Evolutionary conservation across 2,797 vertebrate genomes (phyloP), one percentile per base, ranked within the genome.

Genomic region (Sebastes matsubarae): DNA sequence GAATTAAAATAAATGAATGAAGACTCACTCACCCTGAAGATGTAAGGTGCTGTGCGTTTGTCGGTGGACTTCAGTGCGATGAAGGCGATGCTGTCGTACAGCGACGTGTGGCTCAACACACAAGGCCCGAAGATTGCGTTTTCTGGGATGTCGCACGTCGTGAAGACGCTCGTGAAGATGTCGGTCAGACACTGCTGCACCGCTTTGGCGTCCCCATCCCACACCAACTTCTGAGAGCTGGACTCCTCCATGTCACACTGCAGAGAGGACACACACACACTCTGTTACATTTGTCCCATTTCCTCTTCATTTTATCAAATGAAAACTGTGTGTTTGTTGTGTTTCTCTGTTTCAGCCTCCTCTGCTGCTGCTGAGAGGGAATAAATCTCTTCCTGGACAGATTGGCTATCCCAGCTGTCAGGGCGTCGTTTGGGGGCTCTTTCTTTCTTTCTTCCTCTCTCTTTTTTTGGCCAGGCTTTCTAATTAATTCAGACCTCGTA

Each of bases 51-150:
- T 0, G 98, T 99, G 85, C 98, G 96, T 79, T 99, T 99, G 96
- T 99, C 98, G 0, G 97, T 98, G 91, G 98, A 97, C 72, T 99
- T 99, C 10, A 99, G 97, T 0, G 98, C 98, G 63, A 99, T 95
- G 93, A 99, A 99, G 71, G 98, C 98, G 86, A 99, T 99, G 95
- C 98, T 99, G 97, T 99, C 98, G 1, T 99, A 99, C 36, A 99
- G 90, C 3, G 98, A 99, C 52, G 98, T 99, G 93, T 99, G 98
- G 95, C 98, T 99, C 89, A 99, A 88, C 60, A 99, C 96, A 38
- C 98, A 99, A 8, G 98, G 98, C 18, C 98, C 98, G 57, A 99
- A 99, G 68, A 99, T 98, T 72, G 98, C 98, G 85, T 97, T 98
- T 90, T 99, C 97, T 0, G 98, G 98, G 73, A 99, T 97, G 94